Percentiles rank a stretch among this genome's conserved stretches.
These are phyloP conservation scores for Paedocypris micromegethes DNA, from an alignment of 2,797 vertebrate species.

Conservation along the genomic window DNA sequence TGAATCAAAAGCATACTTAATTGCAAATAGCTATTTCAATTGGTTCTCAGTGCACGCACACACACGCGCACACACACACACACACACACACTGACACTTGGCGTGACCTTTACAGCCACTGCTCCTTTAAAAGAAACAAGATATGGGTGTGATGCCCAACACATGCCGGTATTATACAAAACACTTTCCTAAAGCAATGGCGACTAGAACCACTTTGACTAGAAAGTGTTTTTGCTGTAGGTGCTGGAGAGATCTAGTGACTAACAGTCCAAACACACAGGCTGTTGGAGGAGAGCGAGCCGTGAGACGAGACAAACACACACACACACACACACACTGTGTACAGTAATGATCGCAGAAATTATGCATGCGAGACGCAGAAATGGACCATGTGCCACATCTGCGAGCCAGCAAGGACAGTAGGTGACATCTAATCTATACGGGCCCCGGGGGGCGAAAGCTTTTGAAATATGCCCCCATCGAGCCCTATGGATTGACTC, in stretches of 20 bases:
- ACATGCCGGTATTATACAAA: slow-evolving; percentile 2
- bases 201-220: background rate
- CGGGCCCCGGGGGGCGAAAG: too few relatives aligned
- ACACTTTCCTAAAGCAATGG: slow-evolving; percentile 14
- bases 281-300: slow-evolving; percentile 37
- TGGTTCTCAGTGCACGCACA: background rate
- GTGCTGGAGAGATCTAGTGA: slow-evolving; percentile 20
- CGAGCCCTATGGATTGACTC: too few relatives aligned
- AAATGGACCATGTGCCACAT: too few relatives aligned
- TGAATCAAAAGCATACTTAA: too few relatives aligned
- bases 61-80: slow-evolving; percentile 31
- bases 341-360: too few relatives aligned
- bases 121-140: slow-evolving; percentile 2
- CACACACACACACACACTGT: too few relatives aligned
- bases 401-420: too few relatives aligned
- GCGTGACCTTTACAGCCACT: slow-evolving; percentile 7
- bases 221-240: background rate
- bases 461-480: too few relatives aligned
- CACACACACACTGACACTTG: slow-evolving; percentile 17
- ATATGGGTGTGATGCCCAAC: slow-evolving; percentile 20
- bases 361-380: too few relatives aligned
- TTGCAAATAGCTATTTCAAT: too few relatives aligned
- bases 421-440: too few relatives aligned
- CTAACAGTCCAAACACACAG: slow-evolving; percentile 23
- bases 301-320: slow-evolving; percentile 16